Percentiles rank a stretch among this genome's conserved stretches.
phyloP scores from a whole-genome alignment of 1,140 invertebrate species.

The Scaptodrosophila lebanonensis region DNA sequence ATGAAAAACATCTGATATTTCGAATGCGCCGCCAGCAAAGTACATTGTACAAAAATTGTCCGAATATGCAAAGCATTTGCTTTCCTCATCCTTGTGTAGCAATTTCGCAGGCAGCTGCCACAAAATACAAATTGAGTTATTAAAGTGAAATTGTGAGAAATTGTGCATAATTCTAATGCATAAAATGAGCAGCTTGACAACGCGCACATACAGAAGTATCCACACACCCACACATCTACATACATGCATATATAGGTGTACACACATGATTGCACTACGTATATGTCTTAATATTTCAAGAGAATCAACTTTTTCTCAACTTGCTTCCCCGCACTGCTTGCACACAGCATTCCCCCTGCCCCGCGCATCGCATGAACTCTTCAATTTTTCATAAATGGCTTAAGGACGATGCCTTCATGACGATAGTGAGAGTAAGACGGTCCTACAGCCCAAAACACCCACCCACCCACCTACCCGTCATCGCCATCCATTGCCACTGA shows the following conservation, averaged over 20 bases:
- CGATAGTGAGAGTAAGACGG: constrained; percentile 9
- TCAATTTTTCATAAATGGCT: constrained; percentile 52
- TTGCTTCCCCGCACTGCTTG: constrained; percentile 3
- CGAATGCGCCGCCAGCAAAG: too few relatives aligned
- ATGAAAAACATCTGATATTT: too few relatives aligned
- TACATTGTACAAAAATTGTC: too few relatives aligned
- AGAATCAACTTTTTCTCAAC: constrained; percentile 36
- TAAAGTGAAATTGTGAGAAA: constrained; percentile 5
- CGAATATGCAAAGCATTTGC: too few relatives aligned
- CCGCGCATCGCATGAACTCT: constrained; percentile 19
- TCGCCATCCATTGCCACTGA: constrained; percentile 42
- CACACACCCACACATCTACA: constrained; percentile 1
- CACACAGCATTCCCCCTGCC: too few relatives aligned
- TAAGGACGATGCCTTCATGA: constrained; percentile 26
- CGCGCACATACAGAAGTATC: constrained; percentile 4
- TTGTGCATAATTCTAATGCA: constrained; percentile 23
- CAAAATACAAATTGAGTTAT: too few relatives aligned
- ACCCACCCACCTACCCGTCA: constrained; percentile 7
- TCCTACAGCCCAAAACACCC: constrained; percentile 20
- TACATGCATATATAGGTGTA: constrained; percentile 6
- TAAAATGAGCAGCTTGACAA: constrained; percentile 9
- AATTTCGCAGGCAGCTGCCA: too few relatives aligned
- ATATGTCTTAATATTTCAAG: constrained; percentile 24
- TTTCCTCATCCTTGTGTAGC: too few relatives aligned
- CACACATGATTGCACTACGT: constrained; percentile 27